Conservation (phyloP, 2,113 vertebrate species). For the Amblyopsis rosae region DNA sequence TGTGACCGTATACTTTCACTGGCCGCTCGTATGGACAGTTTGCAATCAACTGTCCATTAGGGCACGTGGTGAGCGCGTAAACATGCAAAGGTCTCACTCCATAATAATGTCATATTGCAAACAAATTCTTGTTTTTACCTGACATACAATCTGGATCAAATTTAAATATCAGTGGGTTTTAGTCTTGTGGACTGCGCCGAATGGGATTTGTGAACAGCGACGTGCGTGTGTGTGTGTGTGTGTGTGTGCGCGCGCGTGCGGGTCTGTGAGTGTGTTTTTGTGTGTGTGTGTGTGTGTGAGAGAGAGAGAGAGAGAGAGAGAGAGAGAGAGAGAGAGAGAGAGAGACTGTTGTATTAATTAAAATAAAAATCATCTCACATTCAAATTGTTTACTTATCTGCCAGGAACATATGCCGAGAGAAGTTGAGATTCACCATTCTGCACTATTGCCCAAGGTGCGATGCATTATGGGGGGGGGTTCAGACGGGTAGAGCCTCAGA, state of each 20-base stretch:
- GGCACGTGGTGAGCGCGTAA: background rate
- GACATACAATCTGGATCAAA: too few species aligned
- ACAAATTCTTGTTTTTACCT: too few species aligned
- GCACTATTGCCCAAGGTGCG: conserved; percentile 98
- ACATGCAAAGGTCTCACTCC: background rate
- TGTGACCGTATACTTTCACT: background rate
- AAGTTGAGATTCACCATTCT: conserved; percentile 97
- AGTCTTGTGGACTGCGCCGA: too few species aligned
- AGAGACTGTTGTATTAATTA: conserved; percentile 94
- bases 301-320: conserved; percentile 17
- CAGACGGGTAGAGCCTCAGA: conserved; percentile 72
- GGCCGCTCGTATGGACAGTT: background rate
- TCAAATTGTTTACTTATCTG: conserved; percentile 99
- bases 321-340: background rate
- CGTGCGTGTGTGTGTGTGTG: background rate
- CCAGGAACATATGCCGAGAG: conserved; percentile 97
- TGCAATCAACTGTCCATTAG: background rate
- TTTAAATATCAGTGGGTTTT: too few species aligned
- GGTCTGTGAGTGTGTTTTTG: conserved; percentile 32
- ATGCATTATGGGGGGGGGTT: conserved; percentile 76
- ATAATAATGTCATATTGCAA: too few species aligned
- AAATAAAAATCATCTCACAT: conserved; percentile 90
- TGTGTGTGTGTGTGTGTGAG: conserved; percentile 39
- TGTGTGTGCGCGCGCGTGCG: conserved; percentile 33
- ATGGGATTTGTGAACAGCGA: too few species aligned